Percentiles rank a stretch among this genome's conserved stretches.
phyloP scores from a whole-genome alignment of 1,140 invertebrate species.

The Drosophila busckii region DNA sequence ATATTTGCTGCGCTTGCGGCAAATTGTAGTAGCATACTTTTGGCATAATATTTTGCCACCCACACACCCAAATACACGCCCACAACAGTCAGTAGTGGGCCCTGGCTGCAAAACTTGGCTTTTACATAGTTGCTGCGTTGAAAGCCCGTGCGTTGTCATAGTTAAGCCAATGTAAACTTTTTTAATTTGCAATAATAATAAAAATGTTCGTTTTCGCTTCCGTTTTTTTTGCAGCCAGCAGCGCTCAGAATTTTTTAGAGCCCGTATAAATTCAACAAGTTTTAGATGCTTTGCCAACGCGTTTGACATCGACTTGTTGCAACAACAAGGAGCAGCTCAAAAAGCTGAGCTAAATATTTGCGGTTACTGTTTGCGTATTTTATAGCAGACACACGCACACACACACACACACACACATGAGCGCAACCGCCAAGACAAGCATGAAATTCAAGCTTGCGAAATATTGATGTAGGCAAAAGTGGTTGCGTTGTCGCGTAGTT shows the following conservation, averaged over 20 bases:
- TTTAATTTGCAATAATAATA: conserved; percentile 77
- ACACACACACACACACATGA: conserved; percentile 28
- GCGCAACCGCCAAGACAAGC: background rate
- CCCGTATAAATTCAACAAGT: conserved; percentile 69
- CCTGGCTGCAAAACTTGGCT: conserved; percentile 49
- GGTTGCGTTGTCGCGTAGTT: conserved; percentile 10
- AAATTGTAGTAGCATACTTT: conserved; percentile 66
- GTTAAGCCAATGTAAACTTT: conserved; percentile 73
- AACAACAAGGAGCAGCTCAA: conserved; percentile 7
- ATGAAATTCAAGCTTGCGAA: background rate
- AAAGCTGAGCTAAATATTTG: conserved; percentile 53
- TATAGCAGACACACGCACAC: no score
- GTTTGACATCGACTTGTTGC: no score
- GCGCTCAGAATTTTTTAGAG: conserved; percentile 23
- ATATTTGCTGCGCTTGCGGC: conserved; percentile 51
- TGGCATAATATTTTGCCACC: conserved; percentile 19
- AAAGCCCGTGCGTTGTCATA: conserved; percentile 43
- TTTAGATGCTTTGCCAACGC: conserved; percentile 55
- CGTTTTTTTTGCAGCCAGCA: conserved; percentile 36
- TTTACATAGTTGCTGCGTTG: conserved; percentile 52
- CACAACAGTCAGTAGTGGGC: background rate
- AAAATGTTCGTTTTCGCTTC: conserved; percentile 52
- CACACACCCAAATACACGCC: conserved; percentile 34
- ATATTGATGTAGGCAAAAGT: background rate
- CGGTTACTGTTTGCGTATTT: conserved; percentile 44